Percentiles rank a stretch among this genome's conserved stretches.
phyloP scores from a whole-genome alignment of 2,113 vertebrate genomes.

The Pristiophorus japonicus region DNA sequence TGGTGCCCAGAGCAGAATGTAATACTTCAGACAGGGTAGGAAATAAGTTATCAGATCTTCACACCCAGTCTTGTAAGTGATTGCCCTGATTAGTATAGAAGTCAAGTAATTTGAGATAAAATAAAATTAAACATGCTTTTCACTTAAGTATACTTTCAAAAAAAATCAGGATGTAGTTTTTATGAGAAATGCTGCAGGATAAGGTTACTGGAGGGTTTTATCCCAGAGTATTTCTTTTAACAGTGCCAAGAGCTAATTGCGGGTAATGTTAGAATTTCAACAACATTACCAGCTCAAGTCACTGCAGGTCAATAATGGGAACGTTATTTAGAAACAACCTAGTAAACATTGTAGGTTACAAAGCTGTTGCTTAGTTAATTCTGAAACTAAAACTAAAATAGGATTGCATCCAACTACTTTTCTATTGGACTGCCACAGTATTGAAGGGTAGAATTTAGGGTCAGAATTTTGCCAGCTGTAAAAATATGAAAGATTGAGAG shows the following conservation, averaged over 20 bases:
- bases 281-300: not conserved
- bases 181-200: not conserved
- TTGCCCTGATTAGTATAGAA: not conserved
- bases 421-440: not conserved
- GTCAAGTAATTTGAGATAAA: not conserved
- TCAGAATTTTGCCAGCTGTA: too few relatives aligned
- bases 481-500: too few relatives aligned
- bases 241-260: not conserved
- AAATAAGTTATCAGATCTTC: not conserved
- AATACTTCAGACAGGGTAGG: not conserved
- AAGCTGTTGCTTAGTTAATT: not conserved
- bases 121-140: not conserved
- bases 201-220: not conserved
- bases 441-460: not conserved
- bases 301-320: not conserved
- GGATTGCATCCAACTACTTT: not conserved
- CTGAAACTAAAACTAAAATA: not conserved
- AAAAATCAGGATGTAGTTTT: not conserved
- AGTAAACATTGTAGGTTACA: not conserved
- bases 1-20: not conserved
- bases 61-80: not conserved
- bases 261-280: not conserved
- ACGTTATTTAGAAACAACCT: not conserved
- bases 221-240: not conserved
- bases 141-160: not conserved